Percentiles rank a stretch among this genome's conserved stretches.
Conservation (phyloP, 2,113 vertebrate species). For the Protomyctophum bolini region DNA sequence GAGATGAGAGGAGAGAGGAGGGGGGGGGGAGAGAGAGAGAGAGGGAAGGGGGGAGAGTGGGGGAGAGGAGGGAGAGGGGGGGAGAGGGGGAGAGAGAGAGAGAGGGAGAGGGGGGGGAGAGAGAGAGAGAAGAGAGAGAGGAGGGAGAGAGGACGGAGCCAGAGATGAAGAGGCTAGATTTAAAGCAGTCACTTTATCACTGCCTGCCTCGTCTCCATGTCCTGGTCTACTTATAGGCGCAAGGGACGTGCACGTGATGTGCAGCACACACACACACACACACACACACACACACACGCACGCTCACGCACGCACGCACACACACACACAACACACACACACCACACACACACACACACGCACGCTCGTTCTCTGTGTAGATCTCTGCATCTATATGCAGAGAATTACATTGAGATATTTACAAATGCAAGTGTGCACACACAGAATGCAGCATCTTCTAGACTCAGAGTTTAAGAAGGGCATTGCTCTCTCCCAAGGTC, state of each 20-base stretch:
- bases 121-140: slow-evolving; percentile 1
- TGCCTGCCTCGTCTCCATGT: slow-evolving; percentile 30
- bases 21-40: neutral
- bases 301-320: neutral
- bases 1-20: too few species aligned
- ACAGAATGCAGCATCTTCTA: neutral
- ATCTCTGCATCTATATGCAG: neutral
- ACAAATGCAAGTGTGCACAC: neutral
- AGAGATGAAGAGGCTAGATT: slow-evolving; percentile 18
- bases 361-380: neutral
- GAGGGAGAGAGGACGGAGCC: neutral
- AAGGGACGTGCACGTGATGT: neutral
- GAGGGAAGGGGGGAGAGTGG: neutral
- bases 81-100: neutral
- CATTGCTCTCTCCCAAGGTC: neutral
- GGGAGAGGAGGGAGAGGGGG: neutral
- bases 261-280: slow-evolving; percentile 8
- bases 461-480: slow-evolving; percentile 7
- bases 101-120: too few species aligned
- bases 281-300: neutral
- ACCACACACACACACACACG: slow-evolving; percentile 20
- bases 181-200: slow-evolving; percentile 38
- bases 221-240: slow-evolving; percentile 33
- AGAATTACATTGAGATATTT: neutral
- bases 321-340: slow-evolving; percentile 11